These are phyloP conservation scores for Volucella inflata DNA, from an alignment of 2,888 invertebrate genomes.

Conservation along the genomic window DNA sequence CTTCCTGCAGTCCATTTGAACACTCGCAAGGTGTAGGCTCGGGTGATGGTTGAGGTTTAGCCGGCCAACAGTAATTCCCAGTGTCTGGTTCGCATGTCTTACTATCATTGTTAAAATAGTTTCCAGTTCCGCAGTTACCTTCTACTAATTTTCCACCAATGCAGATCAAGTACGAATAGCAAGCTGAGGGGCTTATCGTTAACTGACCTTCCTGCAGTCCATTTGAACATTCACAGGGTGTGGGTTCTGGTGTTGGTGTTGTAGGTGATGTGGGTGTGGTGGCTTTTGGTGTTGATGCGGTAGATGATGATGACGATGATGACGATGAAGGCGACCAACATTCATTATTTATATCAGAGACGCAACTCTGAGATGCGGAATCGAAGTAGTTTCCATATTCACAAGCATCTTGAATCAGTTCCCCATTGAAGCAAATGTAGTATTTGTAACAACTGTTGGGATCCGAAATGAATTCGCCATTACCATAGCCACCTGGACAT, in stretches of 20 bases:
- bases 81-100: conserved; percentile 51
- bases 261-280: neutral
- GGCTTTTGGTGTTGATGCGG: too few species aligned
- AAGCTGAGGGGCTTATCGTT: too few species aligned
- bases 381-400: conserved; percentile 76
- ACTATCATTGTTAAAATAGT: conserved; percentile 70
- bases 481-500: conserved; percentile 43
- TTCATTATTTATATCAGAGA: conserved; percentile 15
- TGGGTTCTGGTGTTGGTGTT: conserved; percentile 53
- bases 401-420: conserved; percentile 76
- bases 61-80: conserved; percentile 51
- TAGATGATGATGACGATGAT: too few species aligned
- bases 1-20: conserved; percentile 52
- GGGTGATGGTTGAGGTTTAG: neutral
- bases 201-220: conserved; percentile 33
- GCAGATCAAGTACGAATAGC: too few species aligned
- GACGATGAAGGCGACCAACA: too few species aligned
- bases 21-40: conserved; percentile 3
- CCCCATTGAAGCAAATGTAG: conserved; percentile 78
- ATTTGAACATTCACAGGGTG: neutral
- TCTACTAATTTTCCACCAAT: conserved; percentile 64
- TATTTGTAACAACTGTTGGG: conserved; percentile 77
- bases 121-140: conserved; percentile 70
- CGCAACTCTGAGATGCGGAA: conserved; percentile 19
- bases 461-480: conserved; percentile 77